Evolutionary conservation across 23 tunicate species (phyloP).

Genomic region (Trididemnum nubilum): DNA sequence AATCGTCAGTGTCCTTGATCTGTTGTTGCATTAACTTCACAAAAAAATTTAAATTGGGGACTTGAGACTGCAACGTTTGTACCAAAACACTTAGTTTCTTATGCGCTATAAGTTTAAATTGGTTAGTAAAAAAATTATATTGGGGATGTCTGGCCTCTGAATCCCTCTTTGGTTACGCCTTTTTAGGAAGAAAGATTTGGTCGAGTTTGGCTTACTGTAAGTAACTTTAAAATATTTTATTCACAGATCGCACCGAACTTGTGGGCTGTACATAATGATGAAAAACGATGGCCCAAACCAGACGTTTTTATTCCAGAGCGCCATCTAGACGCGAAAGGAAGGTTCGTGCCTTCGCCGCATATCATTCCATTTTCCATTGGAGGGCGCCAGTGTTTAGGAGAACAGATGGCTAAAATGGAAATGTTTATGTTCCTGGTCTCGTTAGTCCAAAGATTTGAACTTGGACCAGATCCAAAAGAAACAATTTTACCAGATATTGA

Average conservation of each 20-base stretch:
- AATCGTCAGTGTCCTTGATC: no score
- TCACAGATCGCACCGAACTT: conserved; percentile 5
- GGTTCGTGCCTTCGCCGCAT: conserved; percentile 16
- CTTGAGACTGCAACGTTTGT: no score
- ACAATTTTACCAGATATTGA: conserved; percentile 1
- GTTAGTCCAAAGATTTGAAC: neutral
- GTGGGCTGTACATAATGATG: conserved; percentile 28
- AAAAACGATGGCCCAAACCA: conserved; percentile 24
- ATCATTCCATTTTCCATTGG: conserved; percentile 17
- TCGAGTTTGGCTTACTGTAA: no score
- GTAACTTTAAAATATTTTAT: no score
- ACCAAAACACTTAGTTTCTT: no score
- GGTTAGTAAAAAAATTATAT: no score
- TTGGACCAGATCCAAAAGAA: conserved; percentile 9
- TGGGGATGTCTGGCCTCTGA: no score
- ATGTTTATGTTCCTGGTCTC: conserved; percentile 18
- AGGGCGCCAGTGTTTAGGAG: conserved; percentile 19
- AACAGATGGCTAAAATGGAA: conserved; percentile 31
- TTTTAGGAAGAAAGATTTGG: no score
- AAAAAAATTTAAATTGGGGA: no score
- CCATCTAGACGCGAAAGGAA: conserved; percentile 19
- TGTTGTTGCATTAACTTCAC: no score
- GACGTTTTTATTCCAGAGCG: conserved; percentile 18
- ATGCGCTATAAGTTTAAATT: no score
- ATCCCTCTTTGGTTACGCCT: no score